Conservation (phyloP, 2,888 invertebrate species). For the Eilema sororculum region DNA sequence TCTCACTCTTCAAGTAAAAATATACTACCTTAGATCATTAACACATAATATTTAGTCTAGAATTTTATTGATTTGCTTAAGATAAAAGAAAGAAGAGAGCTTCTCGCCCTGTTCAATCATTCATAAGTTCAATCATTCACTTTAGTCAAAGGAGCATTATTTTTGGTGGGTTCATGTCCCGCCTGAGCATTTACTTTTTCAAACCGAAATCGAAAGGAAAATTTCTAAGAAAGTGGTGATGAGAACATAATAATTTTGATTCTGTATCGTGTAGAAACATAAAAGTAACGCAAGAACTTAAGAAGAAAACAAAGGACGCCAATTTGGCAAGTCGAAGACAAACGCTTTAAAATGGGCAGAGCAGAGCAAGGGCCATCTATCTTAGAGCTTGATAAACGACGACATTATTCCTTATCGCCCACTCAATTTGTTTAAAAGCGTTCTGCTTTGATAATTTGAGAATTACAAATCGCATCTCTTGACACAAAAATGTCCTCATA, state of each 20-base stretch:
- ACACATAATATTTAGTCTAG: no score
- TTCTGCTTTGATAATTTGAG: slow-evolving; percentile 87
- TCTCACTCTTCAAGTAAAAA: no score
- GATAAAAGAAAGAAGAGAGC: no score
- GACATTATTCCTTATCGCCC: slow-evolving; percentile 87
- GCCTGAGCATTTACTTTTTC: no score
- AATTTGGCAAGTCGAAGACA: slow-evolving; percentile 86
- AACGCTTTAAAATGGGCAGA: slow-evolving; percentile 87
- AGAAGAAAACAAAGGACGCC: slow-evolving; percentile 82
- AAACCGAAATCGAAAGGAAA: no score
- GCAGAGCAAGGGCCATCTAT: slow-evolving; percentile 85
- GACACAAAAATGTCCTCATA: slow-evolving; percentile 83
- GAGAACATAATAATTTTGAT: slow-evolving; percentile 52
- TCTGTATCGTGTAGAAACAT: slow-evolving; percentile 50
- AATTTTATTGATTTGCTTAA: no score
- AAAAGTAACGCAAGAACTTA: slow-evolving; percentile 65
- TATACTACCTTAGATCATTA: no score
- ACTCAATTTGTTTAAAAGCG: slow-evolving; percentile 87
- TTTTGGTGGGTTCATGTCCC: no score
- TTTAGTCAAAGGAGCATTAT: no score
- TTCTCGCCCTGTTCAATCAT: no score
- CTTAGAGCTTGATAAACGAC: slow-evolving; percentile 86
- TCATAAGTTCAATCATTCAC: no score
- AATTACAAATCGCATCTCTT: slow-evolving; percentile 86
- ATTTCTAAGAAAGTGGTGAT: slow-evolving; percentile 45